phyloP scores from a whole-genome alignment of 2,888 invertebrate species.

The Mythimna albipuncta region DNA sequence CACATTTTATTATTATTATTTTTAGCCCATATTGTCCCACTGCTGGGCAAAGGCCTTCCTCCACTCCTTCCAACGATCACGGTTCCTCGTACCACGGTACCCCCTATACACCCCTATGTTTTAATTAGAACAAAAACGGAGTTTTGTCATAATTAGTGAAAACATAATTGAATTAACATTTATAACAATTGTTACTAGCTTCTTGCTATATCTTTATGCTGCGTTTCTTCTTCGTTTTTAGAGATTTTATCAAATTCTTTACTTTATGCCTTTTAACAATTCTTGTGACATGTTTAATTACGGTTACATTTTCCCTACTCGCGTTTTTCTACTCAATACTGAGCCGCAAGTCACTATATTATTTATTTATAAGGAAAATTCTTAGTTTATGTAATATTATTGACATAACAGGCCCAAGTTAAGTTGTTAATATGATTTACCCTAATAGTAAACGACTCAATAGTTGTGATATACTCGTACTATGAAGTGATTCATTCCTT shows the following conservation, averaged over 20 bases:
- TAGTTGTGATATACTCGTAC: slow-evolving; percentile 21
- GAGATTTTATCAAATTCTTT: not conserved
- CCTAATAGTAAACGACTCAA: slow-evolving; percentile 29
- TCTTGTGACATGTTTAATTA: not conserved
- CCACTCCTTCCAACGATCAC: too few relatives aligned
- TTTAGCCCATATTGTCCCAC: too few relatives aligned
- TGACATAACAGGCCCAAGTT: slow-evolving; percentile 1
- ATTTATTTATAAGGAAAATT: slow-evolving; percentile 35
- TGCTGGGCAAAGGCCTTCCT: too few relatives aligned
- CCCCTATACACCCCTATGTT: too few relatives aligned
- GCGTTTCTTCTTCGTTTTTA: not conserved
- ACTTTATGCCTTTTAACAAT: not conserved
- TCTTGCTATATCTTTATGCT: not conserved
- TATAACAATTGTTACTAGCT: too few relatives aligned
- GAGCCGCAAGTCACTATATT: not conserved
- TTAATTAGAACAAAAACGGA: too few relatives aligned
- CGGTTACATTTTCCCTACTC: slow-evolving; percentile 2
- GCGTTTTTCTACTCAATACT: not conserved
- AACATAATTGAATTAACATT: too few relatives aligned
- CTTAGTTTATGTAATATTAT: slow-evolving; percentile 1
- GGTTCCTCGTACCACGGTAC: too few relatives aligned
- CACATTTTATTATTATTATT: too few relatives aligned
- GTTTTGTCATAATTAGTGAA: too few relatives aligned
- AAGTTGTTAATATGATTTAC: slow-evolving; percentile 41
- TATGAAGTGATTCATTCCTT: slow-evolving; percentile 58